Evolutionary conservation across 1,140 invertebrate species (phyloP).

Genomic region (Drosophila ananassae): DNA sequence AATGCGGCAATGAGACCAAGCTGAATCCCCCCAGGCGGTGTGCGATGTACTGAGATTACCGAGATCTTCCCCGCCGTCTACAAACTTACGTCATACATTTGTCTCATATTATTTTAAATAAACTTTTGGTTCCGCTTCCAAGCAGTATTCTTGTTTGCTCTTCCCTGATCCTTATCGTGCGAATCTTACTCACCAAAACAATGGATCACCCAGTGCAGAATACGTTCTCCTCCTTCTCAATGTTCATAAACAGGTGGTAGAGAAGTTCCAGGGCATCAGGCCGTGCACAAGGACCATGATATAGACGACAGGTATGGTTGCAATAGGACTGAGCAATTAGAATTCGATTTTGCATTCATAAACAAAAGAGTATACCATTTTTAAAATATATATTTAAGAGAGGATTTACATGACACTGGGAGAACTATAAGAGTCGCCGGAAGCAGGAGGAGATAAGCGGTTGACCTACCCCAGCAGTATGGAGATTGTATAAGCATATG

Average conservation of each 20-base stretch:
- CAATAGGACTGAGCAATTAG: slow-evolving; percentile 53
- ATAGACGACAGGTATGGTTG: slow-evolving; percentile 93
- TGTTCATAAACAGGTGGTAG: slow-evolving; percentile 97
- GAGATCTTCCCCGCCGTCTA: slow-evolving; percentile 90
- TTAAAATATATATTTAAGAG: background rate
- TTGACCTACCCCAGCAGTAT: slow-evolving; percentile 38
- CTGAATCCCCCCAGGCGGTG: background rate
- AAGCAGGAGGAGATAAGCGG: slow-evolving; percentile 43
- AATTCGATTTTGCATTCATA: too few species aligned
- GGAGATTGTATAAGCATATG: slow-evolving; percentile 27
- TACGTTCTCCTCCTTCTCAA: slow-evolving; percentile 88
- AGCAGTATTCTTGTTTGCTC: background rate
- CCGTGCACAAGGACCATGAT: slow-evolving; percentile 90
- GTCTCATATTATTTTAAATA: background rate
- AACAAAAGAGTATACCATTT: too few species aligned
- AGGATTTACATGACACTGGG: background rate
- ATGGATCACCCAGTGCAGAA: slow-evolving; percentile 95
- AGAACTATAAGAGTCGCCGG: slow-evolving; percentile 45
- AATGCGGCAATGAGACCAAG: slow-evolving; percentile 88
- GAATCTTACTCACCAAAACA: slow-evolving; percentile 91
- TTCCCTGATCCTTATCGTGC: background rate
- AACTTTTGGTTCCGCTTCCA: background rate
- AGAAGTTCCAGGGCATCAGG: slow-evolving; percentile 94
- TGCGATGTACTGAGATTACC: background rate
- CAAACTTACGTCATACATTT: slow-evolving; percentile 88